Percentiles rank a stretch among this genome's conserved stretches.
Conservation (phyloP, 2,113 vertebrate genomes). For the Coregonus clupeaformis region DNA sequence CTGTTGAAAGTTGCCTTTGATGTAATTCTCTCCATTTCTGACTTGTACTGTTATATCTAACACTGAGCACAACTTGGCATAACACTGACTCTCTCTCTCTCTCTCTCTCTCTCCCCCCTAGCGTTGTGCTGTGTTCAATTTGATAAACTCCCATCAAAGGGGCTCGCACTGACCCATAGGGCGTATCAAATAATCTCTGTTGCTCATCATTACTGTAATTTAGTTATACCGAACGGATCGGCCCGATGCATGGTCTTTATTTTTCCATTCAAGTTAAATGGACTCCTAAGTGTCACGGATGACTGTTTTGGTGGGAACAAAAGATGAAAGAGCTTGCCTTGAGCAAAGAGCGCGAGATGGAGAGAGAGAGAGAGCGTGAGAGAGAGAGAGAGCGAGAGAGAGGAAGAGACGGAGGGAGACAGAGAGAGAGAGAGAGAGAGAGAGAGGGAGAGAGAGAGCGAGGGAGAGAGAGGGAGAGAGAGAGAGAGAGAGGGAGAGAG, state of each 20-base stretch:
- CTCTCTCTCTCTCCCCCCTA: slow-evolving; percentile 18
- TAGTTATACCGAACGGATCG: slow-evolving; percentile 27
- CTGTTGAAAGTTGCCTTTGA: slow-evolving; percentile 53
- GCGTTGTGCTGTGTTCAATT: slow-evolving; percentile 38
- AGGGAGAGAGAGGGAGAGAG: not conserved
- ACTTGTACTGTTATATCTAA: slow-evolving; percentile 55
- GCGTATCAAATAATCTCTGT: slow-evolving; percentile 38
- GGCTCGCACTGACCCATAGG: slow-evolving; percentile 32
- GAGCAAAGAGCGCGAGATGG: slow-evolving; percentile 44
- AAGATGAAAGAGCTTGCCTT: slow-evolving; percentile 59
- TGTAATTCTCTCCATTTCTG: slow-evolving; percentile 44
- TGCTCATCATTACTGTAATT: slow-evolving; percentile 45
- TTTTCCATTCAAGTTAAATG: slow-evolving; percentile 50
- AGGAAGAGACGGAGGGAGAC: not conserved
- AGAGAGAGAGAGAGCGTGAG: not conserved
- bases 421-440: slow-evolving; percentile 7
- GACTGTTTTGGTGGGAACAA: slow-evolving; percentile 51
- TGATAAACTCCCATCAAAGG: slow-evolving; percentile 53
- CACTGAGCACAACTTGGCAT: slow-evolving; percentile 45
- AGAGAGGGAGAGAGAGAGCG: no score
- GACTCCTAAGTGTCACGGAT: slow-evolving; percentile 49
- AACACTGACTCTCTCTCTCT: not conserved
- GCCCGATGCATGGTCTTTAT: slow-evolving; percentile 32
- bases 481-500: slow-evolving; percentile 6
- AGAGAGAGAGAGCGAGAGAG: no score